phyloP scores from a whole-genome alignment of 2,113 vertebrate species.

The Stercorarius parasiticus region DNA sequence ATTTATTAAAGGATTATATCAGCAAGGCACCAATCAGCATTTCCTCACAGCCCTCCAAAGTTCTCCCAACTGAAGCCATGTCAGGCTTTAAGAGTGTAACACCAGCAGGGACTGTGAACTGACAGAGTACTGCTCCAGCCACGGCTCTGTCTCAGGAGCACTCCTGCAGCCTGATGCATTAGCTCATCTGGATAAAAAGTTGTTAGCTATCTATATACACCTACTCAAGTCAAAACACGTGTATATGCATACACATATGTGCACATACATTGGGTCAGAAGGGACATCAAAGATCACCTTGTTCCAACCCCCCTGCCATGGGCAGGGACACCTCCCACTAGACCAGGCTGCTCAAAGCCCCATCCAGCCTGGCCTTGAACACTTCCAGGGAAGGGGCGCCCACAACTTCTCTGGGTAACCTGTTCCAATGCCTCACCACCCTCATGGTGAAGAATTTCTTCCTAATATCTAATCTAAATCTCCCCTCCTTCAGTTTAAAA shows the following conservation, averaged over 20 bases:
- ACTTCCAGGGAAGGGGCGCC: too few species aligned
- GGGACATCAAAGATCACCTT: too few species aligned
- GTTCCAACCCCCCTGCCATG: too few species aligned
- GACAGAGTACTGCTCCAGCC: too few species aligned
- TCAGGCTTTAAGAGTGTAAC: background rate
- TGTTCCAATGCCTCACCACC: too few species aligned
- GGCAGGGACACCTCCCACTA: too few species aligned
- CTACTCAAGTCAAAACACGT: background rate
- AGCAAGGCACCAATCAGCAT: background rate
- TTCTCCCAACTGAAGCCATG: background rate
- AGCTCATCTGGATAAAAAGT: background rate
- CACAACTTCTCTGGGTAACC: too few species aligned
- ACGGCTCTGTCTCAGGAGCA: background rate
- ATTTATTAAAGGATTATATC: background rate
- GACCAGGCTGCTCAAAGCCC: too few species aligned
- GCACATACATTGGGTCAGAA: background rate
- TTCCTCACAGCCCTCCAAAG: background rate
- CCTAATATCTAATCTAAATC: too few species aligned
- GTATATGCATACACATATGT: fast-evolving
- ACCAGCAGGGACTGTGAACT: background rate
- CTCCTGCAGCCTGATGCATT: background rate
- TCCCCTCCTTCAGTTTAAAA: too few species aligned
- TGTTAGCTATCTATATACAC: background rate
- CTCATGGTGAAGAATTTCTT: too few species aligned
- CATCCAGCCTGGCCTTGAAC: too few species aligned